These are phyloP conservation scores for Steinernema scapterisci DNA, from an alignment of 2,888 invertebrate species.

Conservation along the genomic window DNA sequence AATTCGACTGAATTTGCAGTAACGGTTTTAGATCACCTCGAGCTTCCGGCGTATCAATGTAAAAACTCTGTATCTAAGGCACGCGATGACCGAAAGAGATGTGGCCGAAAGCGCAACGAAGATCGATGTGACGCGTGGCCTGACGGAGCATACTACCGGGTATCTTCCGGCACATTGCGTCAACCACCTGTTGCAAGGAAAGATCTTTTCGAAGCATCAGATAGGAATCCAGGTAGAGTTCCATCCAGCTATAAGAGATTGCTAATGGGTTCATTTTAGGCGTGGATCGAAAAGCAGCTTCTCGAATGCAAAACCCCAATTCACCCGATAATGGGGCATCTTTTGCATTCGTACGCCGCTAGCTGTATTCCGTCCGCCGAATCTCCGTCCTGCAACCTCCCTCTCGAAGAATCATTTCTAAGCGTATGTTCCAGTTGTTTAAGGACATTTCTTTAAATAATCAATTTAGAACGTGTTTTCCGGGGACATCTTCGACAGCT, in stretches of 20 bases:
- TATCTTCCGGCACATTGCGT: slow-evolving; percentile 52
- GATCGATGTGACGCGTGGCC: slow-evolving; percentile 31
- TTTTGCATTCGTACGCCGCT: slow-evolving; percentile 43
- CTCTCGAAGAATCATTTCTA: slow-evolving; percentile 40
- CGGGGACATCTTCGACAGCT: slow-evolving; percentile 44
- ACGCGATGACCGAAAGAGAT: slow-evolving; percentile 22
- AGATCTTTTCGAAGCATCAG: slow-evolving; percentile 41
- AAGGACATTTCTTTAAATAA: not conserved
- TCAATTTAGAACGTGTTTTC: slow-evolving; percentile 44
- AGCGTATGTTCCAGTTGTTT: not conserved
- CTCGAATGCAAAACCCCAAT: slow-evolving; percentile 44
- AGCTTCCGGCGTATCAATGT: not conserved
- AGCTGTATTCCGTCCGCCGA: slow-evolving; percentile 43
- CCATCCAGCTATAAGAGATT: not conserved
- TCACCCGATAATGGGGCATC: slow-evolving; percentile 45
- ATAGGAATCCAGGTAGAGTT: slow-evolving; percentile 40
- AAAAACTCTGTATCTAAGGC: slow-evolving; percentile 18
- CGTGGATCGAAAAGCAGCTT: slow-evolving; percentile 47
- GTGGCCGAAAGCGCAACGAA: slow-evolving; percentile 33
- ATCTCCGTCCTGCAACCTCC: slow-evolving; percentile 36
- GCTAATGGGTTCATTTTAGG: slow-evolving; percentile 36
- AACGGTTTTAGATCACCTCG: not conserved
- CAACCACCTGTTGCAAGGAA: slow-evolving; percentile 41
- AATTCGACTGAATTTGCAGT: not conserved
- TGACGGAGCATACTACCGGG: slow-evolving; percentile 34